A percentile compares a stretch with the other conserved stretches of the same genome.
These are phyloP conservation scores for Anas georgica DNA, from an alignment of 2,797 vertebrate genomes.

Conservation along the genomic window DNA sequence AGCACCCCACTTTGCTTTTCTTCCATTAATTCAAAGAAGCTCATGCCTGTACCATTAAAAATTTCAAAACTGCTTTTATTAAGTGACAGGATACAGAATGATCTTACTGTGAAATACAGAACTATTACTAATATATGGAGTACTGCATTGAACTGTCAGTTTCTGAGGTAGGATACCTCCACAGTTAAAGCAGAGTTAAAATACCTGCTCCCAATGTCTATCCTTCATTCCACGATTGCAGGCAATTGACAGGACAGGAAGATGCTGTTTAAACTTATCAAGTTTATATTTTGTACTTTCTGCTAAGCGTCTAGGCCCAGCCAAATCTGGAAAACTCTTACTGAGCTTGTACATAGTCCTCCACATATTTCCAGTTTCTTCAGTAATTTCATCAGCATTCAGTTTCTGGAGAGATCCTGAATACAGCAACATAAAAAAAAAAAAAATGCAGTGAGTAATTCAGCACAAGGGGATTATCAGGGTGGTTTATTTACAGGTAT, in stretches of 20 bases:
- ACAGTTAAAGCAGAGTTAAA: neutral
- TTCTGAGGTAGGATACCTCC: neutral
- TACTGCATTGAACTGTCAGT: neutral
- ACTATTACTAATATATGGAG: neutral
- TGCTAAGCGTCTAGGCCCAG: constrained; percentile 82
- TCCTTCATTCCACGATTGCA: constrained; percentile 91
- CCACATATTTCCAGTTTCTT: constrained; percentile 89
- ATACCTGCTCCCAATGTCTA: constrained; percentile 89
- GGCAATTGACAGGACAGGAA: constrained; percentile 85
- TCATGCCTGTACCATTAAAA: neutral
- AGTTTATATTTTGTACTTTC: constrained; percentile 83
- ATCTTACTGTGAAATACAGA: neutral
- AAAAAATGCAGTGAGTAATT: neutral
- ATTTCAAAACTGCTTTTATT: neutral
- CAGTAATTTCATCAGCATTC: constrained; percentile 85
- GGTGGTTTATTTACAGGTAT: neutral
- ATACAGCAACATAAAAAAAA: neutral
- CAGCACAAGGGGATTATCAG: neutral
- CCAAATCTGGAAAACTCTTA: constrained; percentile 80
- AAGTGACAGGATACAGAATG: neutral
- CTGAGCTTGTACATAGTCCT: constrained; percentile 85
- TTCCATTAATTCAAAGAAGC: neutral
- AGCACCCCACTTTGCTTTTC: neutral
- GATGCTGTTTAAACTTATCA: constrained; percentile 86
- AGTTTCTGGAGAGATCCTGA: constrained; percentile 82